A percentile compares a stretch with the other conserved stretches of the same genome.
phyloP scores from a whole-genome alignment of 2,113 vertebrate genomes.

The Crotalus helleri region DNA sequence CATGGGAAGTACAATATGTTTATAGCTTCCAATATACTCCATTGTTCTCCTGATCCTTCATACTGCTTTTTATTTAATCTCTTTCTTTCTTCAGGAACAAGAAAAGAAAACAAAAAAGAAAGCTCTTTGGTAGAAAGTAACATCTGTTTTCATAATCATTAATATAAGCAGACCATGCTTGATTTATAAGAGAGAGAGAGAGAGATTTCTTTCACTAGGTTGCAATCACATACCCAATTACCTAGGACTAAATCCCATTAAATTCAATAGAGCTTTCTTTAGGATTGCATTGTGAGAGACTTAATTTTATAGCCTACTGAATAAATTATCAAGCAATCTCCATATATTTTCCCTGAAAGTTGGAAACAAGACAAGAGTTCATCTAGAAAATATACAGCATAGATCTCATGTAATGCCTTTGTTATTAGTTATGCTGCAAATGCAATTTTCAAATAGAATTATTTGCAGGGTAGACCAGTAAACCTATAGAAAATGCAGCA shows the following conservation, averaged over 20 bases:
- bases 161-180: constrained; percentile 54
- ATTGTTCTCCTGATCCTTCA: constrained; percentile 49
- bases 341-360: constrained; percentile 47
- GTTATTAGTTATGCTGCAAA: constrained; percentile 67
- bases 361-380: constrained; percentile 54
- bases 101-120: constrained; percentile 57
- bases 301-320: constrained; percentile 64
- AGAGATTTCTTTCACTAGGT: constrained; percentile 47
- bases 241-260: not conserved
- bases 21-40: constrained; percentile 35
- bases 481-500: constrained; percentile 49
- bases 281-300: constrained; percentile 22
- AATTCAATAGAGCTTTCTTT: not conserved
- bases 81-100: constrained; percentile 40
- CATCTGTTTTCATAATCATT: constrained; percentile 54
- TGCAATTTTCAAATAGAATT: constrained; percentile 69
- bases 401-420: constrained; percentile 60
- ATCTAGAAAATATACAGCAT: constrained; percentile 36
- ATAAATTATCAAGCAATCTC: constrained; percentile 49
- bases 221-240: not conserved
- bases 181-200: constrained; percentile 58
- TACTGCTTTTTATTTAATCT: constrained; percentile 57
- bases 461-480: constrained; percentile 61
- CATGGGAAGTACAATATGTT: constrained; percentile 47
- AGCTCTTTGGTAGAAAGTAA: constrained; percentile 49